A percentile compares a stretch with the other conserved stretches of the same genome.
These are phyloP conservation scores for Elgonia sp. DNA, from an alignment of 2,888 invertebrate species.

Conservation along the genomic window DNA sequence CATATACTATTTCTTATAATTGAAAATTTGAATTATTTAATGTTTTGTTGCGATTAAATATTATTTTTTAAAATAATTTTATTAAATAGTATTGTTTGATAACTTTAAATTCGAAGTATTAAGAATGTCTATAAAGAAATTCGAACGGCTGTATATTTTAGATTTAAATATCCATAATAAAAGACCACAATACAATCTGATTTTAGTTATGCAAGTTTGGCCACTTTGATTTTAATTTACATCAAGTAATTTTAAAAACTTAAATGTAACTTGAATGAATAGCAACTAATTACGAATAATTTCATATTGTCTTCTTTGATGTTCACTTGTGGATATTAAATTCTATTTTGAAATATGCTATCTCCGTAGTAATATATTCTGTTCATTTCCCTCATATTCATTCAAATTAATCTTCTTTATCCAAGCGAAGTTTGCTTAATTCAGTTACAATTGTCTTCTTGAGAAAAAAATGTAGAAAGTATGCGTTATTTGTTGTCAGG, in stretches of 20 bases:
- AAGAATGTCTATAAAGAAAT: no score
- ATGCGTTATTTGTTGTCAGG: conserved; percentile 23
- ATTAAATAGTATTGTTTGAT: no score
- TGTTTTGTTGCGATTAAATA: no score
- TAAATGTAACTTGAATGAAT: conserved; percentile 79
- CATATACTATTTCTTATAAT: no score
- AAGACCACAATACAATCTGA: neutral
- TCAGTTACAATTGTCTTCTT: conserved; percentile 17
- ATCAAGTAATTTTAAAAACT: conserved; percentile 48
- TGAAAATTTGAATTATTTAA: no score
- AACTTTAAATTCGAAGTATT: no score
- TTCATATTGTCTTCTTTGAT: conserved; percentile 81
- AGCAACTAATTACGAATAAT: conserved; percentile 85
- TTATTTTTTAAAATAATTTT: no score
- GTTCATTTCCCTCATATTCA: conserved; percentile 46
- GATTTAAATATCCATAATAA: neutral
- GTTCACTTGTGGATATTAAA: conserved; percentile 38
- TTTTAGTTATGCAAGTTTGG: neutral
- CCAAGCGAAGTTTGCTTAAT: conserved; percentile 26
- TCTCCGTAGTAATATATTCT: conserved; percentile 32
- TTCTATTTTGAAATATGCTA: conserved; percentile 7
- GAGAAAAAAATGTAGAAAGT: neutral
- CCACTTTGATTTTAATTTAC: conserved; percentile 51
- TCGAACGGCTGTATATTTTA: no score
- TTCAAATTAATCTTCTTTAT: conserved; percentile 38